These are phyloP conservation scores for Narcine bancroftii DNA, from an alignment of 2,113 vertebrate genomes.

Conservation along the genomic window DNA sequence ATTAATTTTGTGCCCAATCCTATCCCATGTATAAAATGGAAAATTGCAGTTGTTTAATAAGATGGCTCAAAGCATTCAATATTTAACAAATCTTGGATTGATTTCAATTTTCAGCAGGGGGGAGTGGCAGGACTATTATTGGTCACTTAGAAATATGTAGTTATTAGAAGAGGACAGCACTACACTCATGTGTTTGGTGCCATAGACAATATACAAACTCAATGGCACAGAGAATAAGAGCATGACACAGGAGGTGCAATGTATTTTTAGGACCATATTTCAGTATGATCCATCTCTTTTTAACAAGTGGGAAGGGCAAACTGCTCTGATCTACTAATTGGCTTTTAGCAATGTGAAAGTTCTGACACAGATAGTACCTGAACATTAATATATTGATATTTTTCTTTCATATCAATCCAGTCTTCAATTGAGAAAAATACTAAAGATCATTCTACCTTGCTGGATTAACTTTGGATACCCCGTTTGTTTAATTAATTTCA, in stretches of 20 bases:
- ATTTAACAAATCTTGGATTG: not conserved
- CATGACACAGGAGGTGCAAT: not conserved
- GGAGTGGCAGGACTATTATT: not conserved
- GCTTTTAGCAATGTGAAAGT: not conserved
- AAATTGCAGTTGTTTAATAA: no score
- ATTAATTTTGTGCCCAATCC: not conserved
- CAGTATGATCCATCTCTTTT: not conserved
- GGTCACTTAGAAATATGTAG: not conserved
- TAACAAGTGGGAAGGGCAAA: not conserved
- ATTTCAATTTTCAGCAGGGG: not conserved
- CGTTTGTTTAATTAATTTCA: not conserved
- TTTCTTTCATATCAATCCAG: not conserved
- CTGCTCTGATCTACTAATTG: not conserved
- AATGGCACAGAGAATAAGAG: not conserved
- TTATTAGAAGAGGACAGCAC: not conserved
- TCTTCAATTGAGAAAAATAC: constrained; percentile 13
- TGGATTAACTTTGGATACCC: not conserved
- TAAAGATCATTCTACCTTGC: not conserved
- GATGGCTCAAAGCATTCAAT: no score
- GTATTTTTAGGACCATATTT: not conserved
- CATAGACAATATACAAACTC: not conserved
- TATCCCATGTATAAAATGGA: not conserved
- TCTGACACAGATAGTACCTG: not conserved
- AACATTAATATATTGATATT: not conserved
- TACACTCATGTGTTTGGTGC: not conserved